Base-by-base conservation (phyloP, 2,113 vertebrate genomes). In the Microtus richardsoni region DNA sequence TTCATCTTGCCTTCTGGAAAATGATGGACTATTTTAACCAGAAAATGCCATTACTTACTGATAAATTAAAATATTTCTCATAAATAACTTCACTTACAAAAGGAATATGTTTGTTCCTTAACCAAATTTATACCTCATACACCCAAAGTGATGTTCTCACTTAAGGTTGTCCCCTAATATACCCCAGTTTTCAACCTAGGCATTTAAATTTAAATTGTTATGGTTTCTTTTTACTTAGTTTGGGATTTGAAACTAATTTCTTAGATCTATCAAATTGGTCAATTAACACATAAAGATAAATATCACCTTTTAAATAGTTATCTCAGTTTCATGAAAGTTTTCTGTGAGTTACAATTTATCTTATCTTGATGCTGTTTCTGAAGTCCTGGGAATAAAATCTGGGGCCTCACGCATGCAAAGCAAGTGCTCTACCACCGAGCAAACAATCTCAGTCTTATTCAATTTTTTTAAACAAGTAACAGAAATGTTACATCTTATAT, bases 91-190 rank as follows among this genome's bases (percentile, higher is more conserved):
- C 36, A 97, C 89, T 75, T 89, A 95, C 44, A 95, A 98, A 96
- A 79, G 41, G 44, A 95, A 97, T 92, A 92, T 3, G 94, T 83
- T 78, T 97, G 93, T 95, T 88, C 94, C 47, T 94, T 91, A 97
- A 87, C 60, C 24, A 94, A 98, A 97, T 73, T 47, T 75, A 82
- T 68, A 24, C 75, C 47, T 91, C 30, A 52, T 58, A 91, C 83
- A 88, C 88, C 47, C 9, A 95, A 87, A 64, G 91, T 21, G 74
- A 68, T 49, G 93, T 58, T 17, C 44, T 74, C 44, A 85, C 5
- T 83, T 77, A 80, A 5, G 89, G 12, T 94, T 92, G 66, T 8
- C 41, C 54, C 30, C 39, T 66, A 91, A 22, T 90, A 30, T 89
- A 91, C 12, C n/a, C 62, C 89, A 93, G 75, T 73, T 91, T 96